Evolutionary conservation across 2,888 invertebrate genomes (phyloP).

Genomic region (Sisyra nigra): DNA sequence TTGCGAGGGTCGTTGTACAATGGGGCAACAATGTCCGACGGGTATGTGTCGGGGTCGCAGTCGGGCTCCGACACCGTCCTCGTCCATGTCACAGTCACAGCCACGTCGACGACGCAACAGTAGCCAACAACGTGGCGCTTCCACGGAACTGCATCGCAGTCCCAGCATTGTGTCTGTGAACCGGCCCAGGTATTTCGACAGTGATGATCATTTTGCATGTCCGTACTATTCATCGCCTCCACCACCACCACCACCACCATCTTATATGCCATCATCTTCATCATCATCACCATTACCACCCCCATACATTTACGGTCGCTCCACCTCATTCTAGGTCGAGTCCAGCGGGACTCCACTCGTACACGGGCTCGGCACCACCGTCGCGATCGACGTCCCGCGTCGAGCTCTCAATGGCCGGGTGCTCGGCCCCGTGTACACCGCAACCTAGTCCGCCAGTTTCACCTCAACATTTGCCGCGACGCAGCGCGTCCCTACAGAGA

Average conservation of each 20-base stretch:
- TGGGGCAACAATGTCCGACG: constrained; percentile 74
- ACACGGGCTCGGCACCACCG: constrained; percentile 57
- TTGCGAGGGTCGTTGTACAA: constrained; percentile 73
- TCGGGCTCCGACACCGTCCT: constrained; percentile 13
- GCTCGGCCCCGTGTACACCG: constrained; percentile 56
- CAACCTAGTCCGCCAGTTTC: constrained; percentile 59
- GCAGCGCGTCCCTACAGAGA: constrained; percentile 27
- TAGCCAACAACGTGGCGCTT: constrained; percentile 10
- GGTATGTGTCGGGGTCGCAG: constrained; percentile 41
- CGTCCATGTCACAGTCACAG: background rate
- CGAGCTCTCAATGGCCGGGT: constrained; percentile 43
- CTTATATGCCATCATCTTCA: no score
- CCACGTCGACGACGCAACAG: constrained; percentile 5
- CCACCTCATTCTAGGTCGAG: constrained; percentile 40
- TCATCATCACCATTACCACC: no score
- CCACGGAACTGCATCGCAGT: constrained; percentile 21
- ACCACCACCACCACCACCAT: no score
- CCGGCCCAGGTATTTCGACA: constrained; percentile 13
- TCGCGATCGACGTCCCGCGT: constrained; percentile 57
- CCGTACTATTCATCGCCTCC: no score
- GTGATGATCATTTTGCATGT: no score
- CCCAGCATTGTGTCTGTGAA: constrained; percentile 20
- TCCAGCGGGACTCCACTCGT: constrained; percentile 62
- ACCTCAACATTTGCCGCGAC: constrained; percentile 47
- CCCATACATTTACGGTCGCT: no score